Evolutionary conservation across 2,888 invertebrate species (phyloP).

Genomic region (Agapostemon virescens): DNA sequence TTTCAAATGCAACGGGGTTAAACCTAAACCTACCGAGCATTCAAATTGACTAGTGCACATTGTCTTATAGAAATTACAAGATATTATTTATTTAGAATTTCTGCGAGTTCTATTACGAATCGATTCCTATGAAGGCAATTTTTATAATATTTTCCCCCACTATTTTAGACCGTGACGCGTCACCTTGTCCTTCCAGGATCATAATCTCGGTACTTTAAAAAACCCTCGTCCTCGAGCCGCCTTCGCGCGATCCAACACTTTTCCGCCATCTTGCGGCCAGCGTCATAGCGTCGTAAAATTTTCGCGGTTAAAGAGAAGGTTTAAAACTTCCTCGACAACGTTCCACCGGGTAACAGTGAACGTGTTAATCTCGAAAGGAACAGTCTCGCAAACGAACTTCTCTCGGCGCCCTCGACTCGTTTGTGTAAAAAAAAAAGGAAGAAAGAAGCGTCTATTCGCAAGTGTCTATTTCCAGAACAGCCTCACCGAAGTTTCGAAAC

Average conservation of each 20-base stretch:
- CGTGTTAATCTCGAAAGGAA: background rate
- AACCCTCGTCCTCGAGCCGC: background rate
- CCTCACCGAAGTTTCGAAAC: conserved; percentile 11
- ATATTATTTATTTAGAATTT: too few species aligned
- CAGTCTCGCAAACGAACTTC: background rate
- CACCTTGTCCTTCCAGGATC: background rate
- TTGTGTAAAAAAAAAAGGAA: background rate
- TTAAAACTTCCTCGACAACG: background rate
- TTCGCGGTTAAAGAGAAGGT: background rate
- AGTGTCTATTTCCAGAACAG: background rate
- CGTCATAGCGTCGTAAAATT: background rate
- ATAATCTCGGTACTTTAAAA: background rate
- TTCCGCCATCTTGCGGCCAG: background rate
- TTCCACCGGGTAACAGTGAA: background rate
- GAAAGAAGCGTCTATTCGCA: background rate
- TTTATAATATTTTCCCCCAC: background rate
- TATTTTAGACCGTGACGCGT: background rate
- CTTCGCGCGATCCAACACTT: background rate
- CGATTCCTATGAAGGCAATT: too few species aligned
- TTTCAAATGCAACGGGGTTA: background rate
- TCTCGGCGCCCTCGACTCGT: background rate
- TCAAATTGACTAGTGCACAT: too few species aligned
- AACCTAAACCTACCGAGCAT: background rate
- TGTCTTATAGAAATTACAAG: too few species aligned
- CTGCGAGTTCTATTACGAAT: too few species aligned